phyloP scores from a whole-genome alignment of 2,113 vertebrate genomes.

The Epinephelus moara region DNA sequence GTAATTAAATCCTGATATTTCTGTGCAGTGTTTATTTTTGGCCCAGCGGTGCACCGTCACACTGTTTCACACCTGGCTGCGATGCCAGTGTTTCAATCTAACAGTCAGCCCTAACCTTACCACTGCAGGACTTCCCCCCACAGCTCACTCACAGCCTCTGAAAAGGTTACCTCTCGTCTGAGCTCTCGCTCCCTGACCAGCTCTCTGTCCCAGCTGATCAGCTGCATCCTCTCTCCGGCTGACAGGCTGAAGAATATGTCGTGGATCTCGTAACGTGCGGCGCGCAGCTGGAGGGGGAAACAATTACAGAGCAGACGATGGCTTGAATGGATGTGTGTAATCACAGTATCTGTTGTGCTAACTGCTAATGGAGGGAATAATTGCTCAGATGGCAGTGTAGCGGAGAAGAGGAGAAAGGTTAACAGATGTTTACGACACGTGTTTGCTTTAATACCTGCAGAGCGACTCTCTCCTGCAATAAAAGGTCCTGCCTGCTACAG shows the following conservation, averaged over 20 bases:
- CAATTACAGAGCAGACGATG: slow-evolving; percentile 36
- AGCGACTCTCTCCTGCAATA: slow-evolving; percentile 78
- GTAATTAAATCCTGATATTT: background rate
- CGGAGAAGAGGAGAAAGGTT: slow-evolving; percentile 21
- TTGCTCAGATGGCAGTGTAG: slow-evolving; percentile 17
- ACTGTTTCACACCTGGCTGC: background rate
- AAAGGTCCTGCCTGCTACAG: slow-evolving; percentile 71
- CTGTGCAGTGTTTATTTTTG: background rate
- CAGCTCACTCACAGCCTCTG: background rate
- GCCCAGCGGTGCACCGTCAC: background rate
- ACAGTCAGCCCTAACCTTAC: background rate
- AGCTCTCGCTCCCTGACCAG: slow-evolving; percentile 67
- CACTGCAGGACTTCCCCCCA: background rate
- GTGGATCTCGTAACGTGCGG: slow-evolving; percentile 79
- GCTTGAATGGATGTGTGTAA: slow-evolving; percentile 34
- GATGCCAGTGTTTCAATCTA: background rate
- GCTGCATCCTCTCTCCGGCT: slow-evolving; percentile 78
- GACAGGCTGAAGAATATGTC: slow-evolving; percentile 81
- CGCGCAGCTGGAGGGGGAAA: slow-evolving; percentile 74
- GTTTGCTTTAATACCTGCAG: slow-evolving; percentile 77
- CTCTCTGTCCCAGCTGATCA: slow-evolving; percentile 82
- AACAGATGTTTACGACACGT: slow-evolving; percentile 43
- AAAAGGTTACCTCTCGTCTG: slow-evolving; percentile 70
- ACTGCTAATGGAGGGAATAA: slow-evolving; percentile 46
- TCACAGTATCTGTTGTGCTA: slow-evolving; percentile 33